Percentiles rank a stretch among this genome's conserved stretches.
These are phyloP conservation scores for Luehdorfia chinensis DNA, from an alignment of 1,140 invertebrate genomes.

Conservation along the genomic window DNA sequence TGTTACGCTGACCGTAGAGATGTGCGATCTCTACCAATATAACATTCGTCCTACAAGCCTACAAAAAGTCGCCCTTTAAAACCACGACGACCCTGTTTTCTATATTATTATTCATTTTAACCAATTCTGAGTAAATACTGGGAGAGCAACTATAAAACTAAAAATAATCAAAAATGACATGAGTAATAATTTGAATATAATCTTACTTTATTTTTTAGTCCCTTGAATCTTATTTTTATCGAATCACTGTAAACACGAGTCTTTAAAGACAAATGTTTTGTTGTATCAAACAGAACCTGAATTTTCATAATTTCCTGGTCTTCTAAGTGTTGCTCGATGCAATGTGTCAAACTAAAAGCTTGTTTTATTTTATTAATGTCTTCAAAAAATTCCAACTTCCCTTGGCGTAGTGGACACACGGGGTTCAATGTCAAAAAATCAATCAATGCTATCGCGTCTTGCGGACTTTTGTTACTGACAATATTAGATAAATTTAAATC, in stretches of 20 bases:
- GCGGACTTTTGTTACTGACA: slow-evolving; percentile 31
- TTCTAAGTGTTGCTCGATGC: slow-evolving; percentile 51
- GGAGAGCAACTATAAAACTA: too few relatives aligned
- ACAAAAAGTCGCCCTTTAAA: too few relatives aligned
- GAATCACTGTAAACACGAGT: slow-evolving; percentile 57
- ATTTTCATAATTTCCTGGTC: slow-evolving; percentile 67
- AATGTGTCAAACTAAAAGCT: slow-evolving; percentile 50
- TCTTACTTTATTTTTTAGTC: slow-evolving; percentile 62
- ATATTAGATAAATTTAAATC: slow-evolving; percentile 51
- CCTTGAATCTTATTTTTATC: slow-evolving; percentile 60
- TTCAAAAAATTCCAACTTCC: slow-evolving; percentile 55
- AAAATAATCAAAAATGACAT: too few relatives aligned
- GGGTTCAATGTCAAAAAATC: slow-evolving; percentile 57
- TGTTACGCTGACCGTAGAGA: too few relatives aligned
- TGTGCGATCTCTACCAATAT: too few relatives aligned
- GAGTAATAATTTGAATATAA: too few relatives aligned
- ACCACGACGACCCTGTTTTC: too few relatives aligned
- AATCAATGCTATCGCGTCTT: slow-evolving; percentile 44
- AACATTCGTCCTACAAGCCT: too few relatives aligned
- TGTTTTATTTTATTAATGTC: slow-evolving; percentile 67
- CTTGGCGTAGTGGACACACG: slow-evolving; percentile 44
- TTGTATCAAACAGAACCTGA: slow-evolving; percentile 63
- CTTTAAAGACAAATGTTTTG: slow-evolving; percentile 54
- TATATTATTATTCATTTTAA: too few relatives aligned
- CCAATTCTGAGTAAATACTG: too few relatives aligned